Evolutionary conservation across 1,140 invertebrate species (phyloP).

Genomic region (Zaprionus taronus): DNA sequence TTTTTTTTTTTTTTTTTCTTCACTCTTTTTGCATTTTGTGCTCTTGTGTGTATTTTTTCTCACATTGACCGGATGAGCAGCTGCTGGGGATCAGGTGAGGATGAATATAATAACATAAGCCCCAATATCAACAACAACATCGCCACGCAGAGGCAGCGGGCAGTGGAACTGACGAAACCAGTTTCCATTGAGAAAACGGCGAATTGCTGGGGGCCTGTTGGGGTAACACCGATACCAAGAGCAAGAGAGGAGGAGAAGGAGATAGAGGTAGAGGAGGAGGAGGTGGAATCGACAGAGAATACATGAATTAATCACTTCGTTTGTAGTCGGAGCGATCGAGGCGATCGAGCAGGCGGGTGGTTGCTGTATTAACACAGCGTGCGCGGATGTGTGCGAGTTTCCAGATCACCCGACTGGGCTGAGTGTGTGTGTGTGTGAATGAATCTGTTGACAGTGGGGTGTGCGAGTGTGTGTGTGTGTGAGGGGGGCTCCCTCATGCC

Average conservation of each 20-base stretch:
- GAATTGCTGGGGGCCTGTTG: constrained; percentile 37
- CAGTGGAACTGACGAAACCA: constrained; percentile 76
- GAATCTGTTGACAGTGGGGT: constrained; percentile 15
- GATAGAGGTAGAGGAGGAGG: constrained; percentile 4
- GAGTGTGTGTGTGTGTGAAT: constrained; percentile 48
- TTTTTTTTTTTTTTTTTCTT: constrained; percentile 3
- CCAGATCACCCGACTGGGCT: constrained; percentile 58
- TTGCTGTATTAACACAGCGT: constrained; percentile 59
- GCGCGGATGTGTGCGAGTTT: constrained; percentile 76
- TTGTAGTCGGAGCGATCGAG: constrained; percentile 67
- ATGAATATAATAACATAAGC: constrained; percentile 83
- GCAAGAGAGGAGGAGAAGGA: neutral
- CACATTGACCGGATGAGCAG: constrained; percentile 83
- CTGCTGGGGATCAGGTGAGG: constrained; percentile 82
- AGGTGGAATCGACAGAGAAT: constrained; percentile 23
- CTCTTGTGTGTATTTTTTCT: constrained; percentile 67
- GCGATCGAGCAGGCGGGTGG: constrained; percentile 56
- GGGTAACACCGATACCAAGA: neutral
- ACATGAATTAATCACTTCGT: constrained; percentile 83
- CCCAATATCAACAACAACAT: constrained; percentile 75
- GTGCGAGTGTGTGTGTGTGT: constrained; percentile 16
- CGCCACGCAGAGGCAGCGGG: neutral
- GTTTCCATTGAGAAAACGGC: constrained; percentile 79
- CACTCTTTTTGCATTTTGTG: constrained; percentile 39
- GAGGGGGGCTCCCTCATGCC: constrained; percentile 27